Percentiles rank a stretch among this genome's conserved stretches.
These are phyloP conservation scores for Diuraphis noxia DNA, from an alignment of 1,140 invertebrate species.

Conservation along the genomic window DNA sequence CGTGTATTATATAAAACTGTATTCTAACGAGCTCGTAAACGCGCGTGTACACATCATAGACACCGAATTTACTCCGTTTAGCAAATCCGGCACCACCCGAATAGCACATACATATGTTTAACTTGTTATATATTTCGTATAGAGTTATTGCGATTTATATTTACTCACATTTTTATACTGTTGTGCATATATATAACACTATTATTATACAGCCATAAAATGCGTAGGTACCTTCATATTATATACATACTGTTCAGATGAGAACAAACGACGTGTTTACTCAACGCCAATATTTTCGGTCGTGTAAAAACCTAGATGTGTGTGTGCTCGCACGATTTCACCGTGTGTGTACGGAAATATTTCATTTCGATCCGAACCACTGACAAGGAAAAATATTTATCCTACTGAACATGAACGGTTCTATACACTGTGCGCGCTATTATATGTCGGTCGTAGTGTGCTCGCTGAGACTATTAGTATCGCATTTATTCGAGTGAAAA, in stretches of 20 bases:
- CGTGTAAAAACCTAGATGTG: neutral
- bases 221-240: neutral
- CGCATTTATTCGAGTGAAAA: slow-evolving; percentile 33
- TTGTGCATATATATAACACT: neutral
- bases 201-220: neutral
- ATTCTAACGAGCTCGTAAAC: slow-evolving; percentile 24
- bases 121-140: neutral
- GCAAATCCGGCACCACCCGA: neutral
- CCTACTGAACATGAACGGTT: neutral
- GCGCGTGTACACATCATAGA: neutral
- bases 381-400: slow-evolving; percentile 32
- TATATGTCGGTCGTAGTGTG: neutral
- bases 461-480: slow-evolving; percentile 23
- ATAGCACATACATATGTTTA: neutral
- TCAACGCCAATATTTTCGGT: slow-evolving; percentile 25
- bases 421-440: neutral
- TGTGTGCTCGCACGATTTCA: neutral
- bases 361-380: neutral
- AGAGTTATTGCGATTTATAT: neutral
- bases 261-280: slow-evolving; percentile 10
- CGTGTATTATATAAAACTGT: neutral
- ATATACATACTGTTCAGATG: neutral
- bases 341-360: neutral
- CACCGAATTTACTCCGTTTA: neutral
- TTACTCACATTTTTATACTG: neutral